phyloP scores from a whole-genome alignment of 1,140 invertebrate species.

The Chelonus insularis region DNA sequence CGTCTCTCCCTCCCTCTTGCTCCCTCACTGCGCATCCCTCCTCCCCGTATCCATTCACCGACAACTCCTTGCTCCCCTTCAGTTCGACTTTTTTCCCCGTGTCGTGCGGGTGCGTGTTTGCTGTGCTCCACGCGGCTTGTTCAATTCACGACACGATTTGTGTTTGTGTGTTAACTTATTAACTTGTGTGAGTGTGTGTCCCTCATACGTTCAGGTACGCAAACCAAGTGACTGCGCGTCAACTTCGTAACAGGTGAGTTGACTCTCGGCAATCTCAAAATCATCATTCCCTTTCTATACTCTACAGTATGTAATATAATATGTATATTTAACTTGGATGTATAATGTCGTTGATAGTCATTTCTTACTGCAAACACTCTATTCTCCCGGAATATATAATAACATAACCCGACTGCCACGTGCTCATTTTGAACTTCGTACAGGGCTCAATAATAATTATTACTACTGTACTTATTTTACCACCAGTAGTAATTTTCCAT shows the following conservation, averaged over 20 bases:
- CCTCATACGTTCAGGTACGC: neutral
- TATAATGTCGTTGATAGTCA: no score
- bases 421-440: no score
- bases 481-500: neutral
- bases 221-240: neutral
- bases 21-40: conserved; percentile 22
- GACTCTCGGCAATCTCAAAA: conserved; percentile 8
- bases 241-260: conserved; percentile 43
- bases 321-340: no score
- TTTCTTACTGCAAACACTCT: no score
- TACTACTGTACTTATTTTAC: no score
- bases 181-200: conserved; percentile 1
- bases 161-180: neutral
- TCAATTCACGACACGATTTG: neutral
- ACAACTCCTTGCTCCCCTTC: conserved; percentile 25
- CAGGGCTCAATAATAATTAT: no score
- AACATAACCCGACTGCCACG: no score
- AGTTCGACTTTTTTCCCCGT: conserved; percentile 31
- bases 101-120: conserved; percentile 27
- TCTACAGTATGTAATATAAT: no score
- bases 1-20: conserved; percentile 21
- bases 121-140: neutral
- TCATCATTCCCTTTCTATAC: neutral
- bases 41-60: conserved; percentile 30
- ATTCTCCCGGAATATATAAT: no score